Base-by-base conservation (phyloP, 2,797 vertebrate genomes). In the Propithecus deckenii region DNA sequence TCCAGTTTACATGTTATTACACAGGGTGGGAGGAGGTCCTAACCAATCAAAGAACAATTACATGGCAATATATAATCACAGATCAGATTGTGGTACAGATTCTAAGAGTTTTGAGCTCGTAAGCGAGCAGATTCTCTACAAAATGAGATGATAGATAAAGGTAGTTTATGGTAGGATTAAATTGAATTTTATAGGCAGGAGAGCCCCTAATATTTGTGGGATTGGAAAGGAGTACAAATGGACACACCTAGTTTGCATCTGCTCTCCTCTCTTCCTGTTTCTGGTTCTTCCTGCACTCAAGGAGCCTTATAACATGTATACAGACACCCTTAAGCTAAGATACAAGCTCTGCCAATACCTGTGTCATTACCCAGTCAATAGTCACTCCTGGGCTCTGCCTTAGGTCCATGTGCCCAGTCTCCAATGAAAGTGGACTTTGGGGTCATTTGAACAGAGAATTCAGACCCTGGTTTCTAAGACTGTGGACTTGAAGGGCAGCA, bases 271-370 rank as follows among this genome's bases (percentile, higher is more conserved):
- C 59, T 80, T 46, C 17, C 55, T 83, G 30, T 1, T 15, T 43
- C 11, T 23, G 35, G 4, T 41, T 50, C 23, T 84, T 84, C 32
- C 35, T 81, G 22, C 2, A 35, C 10, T 59, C 10, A 35, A 1
- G 1, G 1, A 72, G 12, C 23, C 12, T 46, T 55, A 17, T 8
- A 38, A 43, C 22, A 7, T 12, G 7, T 2, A 0, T 11, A n/a
- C 20, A 11, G 32, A 43, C 23, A 43, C 14, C 28, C 1, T 67
- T n/a, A 76, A 88, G 22, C 38, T 86, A 65, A 41, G 22, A 48
- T 11, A 41, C 15, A 80, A 78, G 2, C 7, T 50, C 59, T 41
- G 0, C 5, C 2, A 69, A 5, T 28, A 30, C 38, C 11, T 41
- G 8, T 38, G 41, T n/a, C 12, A 48, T 30, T 43, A n/a, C 15